A percentile compares a stretch with the other conserved stretches of the same genome.
phyloP scores from a whole-genome alignment of 92 coral and sea anemone species.

The Meandrina meandrites region DNA sequence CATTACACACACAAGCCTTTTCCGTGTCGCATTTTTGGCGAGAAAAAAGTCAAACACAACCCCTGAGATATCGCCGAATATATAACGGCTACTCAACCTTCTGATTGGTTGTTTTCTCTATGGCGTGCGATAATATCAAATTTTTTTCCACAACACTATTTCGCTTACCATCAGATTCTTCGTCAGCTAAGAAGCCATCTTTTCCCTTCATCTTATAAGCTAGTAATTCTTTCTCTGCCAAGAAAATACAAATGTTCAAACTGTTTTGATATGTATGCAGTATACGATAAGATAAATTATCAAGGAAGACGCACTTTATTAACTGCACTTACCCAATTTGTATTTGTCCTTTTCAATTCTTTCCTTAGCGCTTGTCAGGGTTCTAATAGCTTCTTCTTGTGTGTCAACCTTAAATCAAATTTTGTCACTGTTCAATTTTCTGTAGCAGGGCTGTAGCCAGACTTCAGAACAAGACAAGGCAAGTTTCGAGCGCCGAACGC shows the following conservation, averaged over 20 bases:
- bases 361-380: conserved; percentile 69
- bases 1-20: too few species aligned
- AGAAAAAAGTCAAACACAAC: neutral
- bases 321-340: conserved; percentile 55
- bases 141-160: neutral
- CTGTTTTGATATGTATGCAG: neutral
- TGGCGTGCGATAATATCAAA: neutral
- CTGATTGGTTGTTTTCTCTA: neutral
- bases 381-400: conserved; percentile 80
- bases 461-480: too few species aligned
- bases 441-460: too few species aligned
- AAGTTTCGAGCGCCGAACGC: too few species aligned
- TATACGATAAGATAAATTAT: neutral
- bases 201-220: conserved; percentile 59
- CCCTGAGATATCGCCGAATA: neutral
- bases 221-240: conserved; percentile 75
- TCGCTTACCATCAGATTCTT: conserved; percentile 58
- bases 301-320: neutral
- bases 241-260: neutral
- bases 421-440: too few species aligned
- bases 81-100: neutral
- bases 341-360: conserved; percentile 66
- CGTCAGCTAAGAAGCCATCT: conserved; percentile 42
- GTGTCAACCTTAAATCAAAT: conserved; percentile 64
- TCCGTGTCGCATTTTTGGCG: neutral